Evolutionary conservation across 2,113 vertebrate species (phyloP).

Genomic region (Heptranchias perlo): DNA sequence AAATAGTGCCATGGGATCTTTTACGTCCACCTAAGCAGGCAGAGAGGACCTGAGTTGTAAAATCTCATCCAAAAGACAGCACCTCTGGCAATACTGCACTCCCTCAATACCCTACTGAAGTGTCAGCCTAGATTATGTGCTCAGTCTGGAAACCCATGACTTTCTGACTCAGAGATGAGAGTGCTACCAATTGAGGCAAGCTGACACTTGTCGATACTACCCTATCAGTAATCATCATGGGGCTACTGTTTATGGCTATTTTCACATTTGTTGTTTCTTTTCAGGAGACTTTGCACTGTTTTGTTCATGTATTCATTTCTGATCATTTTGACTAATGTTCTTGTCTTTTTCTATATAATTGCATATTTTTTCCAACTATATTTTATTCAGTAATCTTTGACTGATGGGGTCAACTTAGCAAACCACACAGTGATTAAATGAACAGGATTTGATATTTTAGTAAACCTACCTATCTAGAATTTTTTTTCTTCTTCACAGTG

Average conservation of each 20-base stretch:
- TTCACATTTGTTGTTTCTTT: neutral
- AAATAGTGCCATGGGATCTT: neutral
- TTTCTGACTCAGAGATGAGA: neutral
- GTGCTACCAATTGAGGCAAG: neutral
- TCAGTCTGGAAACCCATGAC: neutral
- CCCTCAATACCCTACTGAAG: neutral
- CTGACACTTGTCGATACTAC: neutral
- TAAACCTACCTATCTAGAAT: neutral
- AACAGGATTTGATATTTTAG: neutral
- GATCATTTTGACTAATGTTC: neutral
- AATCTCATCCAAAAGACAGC: neutral
- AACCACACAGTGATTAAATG: neutral
- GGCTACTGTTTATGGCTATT: neutral
- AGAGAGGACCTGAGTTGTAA: neutral
- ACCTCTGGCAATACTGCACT: neutral
- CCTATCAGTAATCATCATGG: neutral
- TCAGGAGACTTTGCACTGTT: neutral
- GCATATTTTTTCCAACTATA: neutral
- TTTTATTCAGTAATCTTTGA: neutral
- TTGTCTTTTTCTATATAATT: neutral
- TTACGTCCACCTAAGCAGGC: neutral
- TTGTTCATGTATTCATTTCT: neutral
- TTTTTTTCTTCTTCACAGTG: slow-evolving; percentile 62
- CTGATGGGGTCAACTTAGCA: neutral
- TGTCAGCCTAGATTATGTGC: neutral